Conservation (phyloP, 2,113 vertebrate genomes). For the Heliornis fulica region DNA sequence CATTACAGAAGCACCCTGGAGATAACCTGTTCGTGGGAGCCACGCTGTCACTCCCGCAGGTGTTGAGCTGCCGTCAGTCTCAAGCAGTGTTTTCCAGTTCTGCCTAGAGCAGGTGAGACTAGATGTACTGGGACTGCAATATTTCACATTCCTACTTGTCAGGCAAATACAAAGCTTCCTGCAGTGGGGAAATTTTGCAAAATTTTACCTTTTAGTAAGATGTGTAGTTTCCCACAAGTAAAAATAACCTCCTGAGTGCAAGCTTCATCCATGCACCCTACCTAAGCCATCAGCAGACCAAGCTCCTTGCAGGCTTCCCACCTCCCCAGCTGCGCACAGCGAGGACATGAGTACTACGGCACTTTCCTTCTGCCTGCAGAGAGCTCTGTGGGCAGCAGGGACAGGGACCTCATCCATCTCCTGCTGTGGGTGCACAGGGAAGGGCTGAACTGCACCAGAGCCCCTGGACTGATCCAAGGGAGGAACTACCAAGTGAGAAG, state of each 20-base stretch:
- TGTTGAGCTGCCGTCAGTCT: conserved; percentile 1
- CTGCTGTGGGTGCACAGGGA: neutral
- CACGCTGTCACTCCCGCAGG: neutral
- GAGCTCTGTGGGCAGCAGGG: neutral
- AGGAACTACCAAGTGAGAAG: neutral
- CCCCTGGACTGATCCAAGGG: neutral
- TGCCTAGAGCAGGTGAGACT: neutral
- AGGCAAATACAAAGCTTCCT: neutral
- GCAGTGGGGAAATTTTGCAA: neutral
- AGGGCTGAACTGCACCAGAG: neutral
- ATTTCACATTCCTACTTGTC: neutral
- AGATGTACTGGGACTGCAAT: neutral
- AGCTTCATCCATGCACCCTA: neutral
- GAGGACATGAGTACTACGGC: neutral
- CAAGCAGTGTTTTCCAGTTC: neutral
- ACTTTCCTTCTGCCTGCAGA: neutral
- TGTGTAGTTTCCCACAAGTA: neutral
- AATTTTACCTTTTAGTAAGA: neutral
- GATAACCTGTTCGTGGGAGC: neutral
- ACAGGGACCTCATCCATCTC: neutral
- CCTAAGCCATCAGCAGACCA: neutral
- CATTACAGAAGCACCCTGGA: neutral
- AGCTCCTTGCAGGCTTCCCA: neutral
- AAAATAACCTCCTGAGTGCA: neutral
- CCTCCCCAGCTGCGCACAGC: neutral